Evolutionary conservation across 2,113 vertebrate genomes (phyloP).

Genomic region (Peucedramus taeniatus): DNA sequence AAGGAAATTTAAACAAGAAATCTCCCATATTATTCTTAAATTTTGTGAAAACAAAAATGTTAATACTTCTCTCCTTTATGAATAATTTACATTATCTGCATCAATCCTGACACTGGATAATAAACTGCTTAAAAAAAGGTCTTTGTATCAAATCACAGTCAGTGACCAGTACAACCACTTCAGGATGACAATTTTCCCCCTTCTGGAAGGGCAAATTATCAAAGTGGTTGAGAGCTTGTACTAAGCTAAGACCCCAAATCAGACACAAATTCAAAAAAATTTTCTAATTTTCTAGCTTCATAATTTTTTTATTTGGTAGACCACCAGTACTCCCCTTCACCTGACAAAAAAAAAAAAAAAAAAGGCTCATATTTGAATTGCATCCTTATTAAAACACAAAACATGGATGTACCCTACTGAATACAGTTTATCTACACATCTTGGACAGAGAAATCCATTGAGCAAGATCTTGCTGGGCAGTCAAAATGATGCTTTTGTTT

Average conservation of each 20-base stretch:
- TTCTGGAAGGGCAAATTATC: neutral
- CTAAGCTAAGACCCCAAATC: neutral
- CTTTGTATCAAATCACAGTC: neutral
- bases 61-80: neutral
- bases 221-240: rapidly evolving
- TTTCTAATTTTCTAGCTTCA: neutral
- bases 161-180: neutral
- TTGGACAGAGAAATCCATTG: neutral
- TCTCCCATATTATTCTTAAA: neutral
- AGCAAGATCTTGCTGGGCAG: neutral
- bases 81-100: neutral
- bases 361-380: neutral
- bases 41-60: neutral
- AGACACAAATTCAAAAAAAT: neutral
- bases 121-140: neutral
- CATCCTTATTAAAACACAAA: neutral
- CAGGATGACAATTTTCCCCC: neutral
- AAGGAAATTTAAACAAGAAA: neutral
- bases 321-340: rapidly evolving
- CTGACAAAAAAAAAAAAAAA: neutral
- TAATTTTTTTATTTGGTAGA: neutral
- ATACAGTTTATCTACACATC: neutral
- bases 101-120: neutral
- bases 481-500: neutral
- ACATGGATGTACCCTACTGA: neutral